A percentile compares a stretch with the other conserved stretches of the same genome.
Conservation (phyloP, 2,113 vertebrate genomes). For the Phylloscopus trochilus region DNA sequence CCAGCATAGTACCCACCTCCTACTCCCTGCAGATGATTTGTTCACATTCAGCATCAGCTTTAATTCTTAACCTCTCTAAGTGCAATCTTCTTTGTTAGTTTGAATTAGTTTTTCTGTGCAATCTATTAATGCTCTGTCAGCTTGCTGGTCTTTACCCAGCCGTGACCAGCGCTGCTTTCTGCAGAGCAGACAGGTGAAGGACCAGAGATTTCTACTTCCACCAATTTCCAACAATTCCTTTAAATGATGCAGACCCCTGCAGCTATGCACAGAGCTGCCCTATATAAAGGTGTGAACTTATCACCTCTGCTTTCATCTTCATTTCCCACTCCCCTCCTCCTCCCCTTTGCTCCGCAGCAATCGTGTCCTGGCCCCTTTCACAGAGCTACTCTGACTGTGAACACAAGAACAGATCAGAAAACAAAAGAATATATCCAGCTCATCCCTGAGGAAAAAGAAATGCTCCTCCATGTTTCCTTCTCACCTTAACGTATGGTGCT, state of each 20-base stretch:
- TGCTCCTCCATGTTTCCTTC: neutral
- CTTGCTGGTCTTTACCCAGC: neutral
- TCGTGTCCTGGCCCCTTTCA: constrained; percentile 5
- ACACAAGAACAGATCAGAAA: constrained; percentile 45
- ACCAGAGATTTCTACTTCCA: constrained; percentile 31
- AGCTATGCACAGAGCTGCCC: constrained; percentile 37
- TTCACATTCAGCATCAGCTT: neutral
- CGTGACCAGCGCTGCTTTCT: neutral
- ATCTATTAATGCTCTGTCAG: neutral
- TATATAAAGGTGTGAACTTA: constrained; percentile 63
- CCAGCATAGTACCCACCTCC: neutral
- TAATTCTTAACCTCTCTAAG: neutral
- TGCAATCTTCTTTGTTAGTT: neutral
- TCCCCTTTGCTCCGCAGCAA: constrained; percentile 5
- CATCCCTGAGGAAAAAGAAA: neutral
- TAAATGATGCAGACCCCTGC: constrained; percentile 16
- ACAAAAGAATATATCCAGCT: constrained; percentile 32
- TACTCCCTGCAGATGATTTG: neutral
- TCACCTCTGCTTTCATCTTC: constrained; percentile 54
- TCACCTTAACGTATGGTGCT: neutral
- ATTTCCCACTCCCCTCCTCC: constrained; percentile 38
- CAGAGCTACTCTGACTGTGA: constrained; percentile 12
- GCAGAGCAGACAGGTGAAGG: neutral
- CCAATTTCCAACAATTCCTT: neutral
- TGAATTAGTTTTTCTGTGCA: neutral